phyloP scores from a whole-genome alignment of 2,113 vertebrate genomes.

The Percopsis transmontana region DNA sequence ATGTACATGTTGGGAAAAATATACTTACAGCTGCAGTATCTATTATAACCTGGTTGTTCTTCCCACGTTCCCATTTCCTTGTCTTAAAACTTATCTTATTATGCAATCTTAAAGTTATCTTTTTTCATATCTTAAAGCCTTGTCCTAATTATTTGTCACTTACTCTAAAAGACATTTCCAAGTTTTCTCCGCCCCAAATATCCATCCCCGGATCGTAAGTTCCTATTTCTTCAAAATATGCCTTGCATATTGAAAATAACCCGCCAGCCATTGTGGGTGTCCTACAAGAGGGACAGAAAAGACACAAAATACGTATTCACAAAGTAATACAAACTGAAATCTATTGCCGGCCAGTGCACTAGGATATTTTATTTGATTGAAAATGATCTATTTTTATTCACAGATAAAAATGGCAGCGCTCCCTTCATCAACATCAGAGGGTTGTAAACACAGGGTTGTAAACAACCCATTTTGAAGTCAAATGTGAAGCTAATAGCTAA shows the following conservation, averaged over 20 bases:
- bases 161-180: constrained; percentile 99
- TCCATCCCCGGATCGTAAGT: constrained; percentile 99
- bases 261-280: constrained; percentile 99
- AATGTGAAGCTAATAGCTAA: constrained; percentile 3
- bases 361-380: constrained; percentile 6
- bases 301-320: background rate
- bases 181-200: constrained; percentile 99
- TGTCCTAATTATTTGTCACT: constrained; percentile 52
- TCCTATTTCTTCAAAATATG: constrained; percentile 99
- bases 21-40: background rate
- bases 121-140: no score
- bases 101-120: no score
- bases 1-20: constrained; percentile 3
- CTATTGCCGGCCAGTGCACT: constrained; percentile 4
- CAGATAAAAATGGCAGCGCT: constrained; percentile 40
- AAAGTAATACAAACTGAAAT: background rate
- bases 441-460: constrained; percentile 6
- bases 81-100: no score
- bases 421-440: background rate
- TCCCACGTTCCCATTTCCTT: no score
- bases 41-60: no score
- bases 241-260: constrained; percentile 95
- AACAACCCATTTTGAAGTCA: constrained; percentile 11
- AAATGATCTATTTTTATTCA: constrained; percentile 39
- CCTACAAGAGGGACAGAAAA: constrained; percentile 69